Evolutionary conservation across 2,888 invertebrate species (phyloP).

Genomic region (Tipula unca): DNA sequence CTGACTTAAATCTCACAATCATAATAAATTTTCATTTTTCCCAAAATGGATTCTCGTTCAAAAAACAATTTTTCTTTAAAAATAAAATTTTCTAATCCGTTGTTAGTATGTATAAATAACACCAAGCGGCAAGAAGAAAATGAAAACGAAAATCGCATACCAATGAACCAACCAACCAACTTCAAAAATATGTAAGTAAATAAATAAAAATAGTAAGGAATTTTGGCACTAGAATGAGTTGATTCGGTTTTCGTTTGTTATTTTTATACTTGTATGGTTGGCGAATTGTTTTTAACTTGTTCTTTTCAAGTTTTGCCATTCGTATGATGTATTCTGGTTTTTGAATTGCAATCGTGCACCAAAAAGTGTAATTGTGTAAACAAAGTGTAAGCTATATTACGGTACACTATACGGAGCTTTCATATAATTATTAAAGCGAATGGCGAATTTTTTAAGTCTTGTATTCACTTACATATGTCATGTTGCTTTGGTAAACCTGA

Average conservation of each 20-base stretch:
- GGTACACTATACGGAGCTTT: background rate
- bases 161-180: background rate
- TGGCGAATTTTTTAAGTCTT: too few species aligned
- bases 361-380: background rate
- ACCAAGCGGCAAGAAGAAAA: background rate
- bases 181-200: background rate
- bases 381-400: background rate
- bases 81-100: background rate
- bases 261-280: background rate
- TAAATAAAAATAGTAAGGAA: constrained; percentile 14
- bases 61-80: background rate
- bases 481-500: too few species aligned
- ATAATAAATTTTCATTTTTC: background rate
- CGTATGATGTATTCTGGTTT: background rate
- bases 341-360: background rate
- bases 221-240: background rate
- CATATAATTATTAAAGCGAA: too few species aligned
- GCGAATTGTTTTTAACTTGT: background rate
- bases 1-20: background rate
- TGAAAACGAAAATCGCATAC: background rate
- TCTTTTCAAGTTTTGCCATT: background rate
- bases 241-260: background rate
- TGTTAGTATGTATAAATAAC: background rate
- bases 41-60: constrained; percentile 8
- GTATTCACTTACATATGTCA: too few species aligned